phyloP scores from a whole-genome alignment of 2,797 vertebrate species.

The Argyrosomus regius region DNA sequence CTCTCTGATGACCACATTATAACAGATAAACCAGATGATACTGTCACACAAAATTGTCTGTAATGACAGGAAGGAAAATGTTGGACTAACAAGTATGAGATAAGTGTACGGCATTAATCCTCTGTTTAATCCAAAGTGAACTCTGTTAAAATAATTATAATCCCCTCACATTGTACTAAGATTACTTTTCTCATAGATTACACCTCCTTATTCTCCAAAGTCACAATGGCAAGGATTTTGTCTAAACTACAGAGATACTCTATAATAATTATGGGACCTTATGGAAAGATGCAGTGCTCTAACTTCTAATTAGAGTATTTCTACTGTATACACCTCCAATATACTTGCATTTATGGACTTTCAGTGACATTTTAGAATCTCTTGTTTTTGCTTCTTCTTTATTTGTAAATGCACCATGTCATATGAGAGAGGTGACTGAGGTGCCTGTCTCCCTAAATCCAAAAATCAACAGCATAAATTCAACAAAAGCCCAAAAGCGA shows the following conservation, averaged over 20 bases:
- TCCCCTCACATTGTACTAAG: conserved; percentile 48
- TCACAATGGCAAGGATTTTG: conserved; percentile 22
- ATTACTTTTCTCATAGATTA: conserved; percentile 56
- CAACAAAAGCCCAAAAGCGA: background rate
- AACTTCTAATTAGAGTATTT: background rate
- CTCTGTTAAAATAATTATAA: conserved; percentile 62
- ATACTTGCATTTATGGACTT: background rate
- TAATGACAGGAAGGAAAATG: conserved; percentile 58
- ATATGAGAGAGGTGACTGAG: background rate
- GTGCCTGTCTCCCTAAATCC: background rate
- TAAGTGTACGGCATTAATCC: conserved; percentile 65
- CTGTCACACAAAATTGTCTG: conserved; percentile 51
- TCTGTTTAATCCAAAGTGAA: conserved; percentile 52
- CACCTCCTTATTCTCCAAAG: conserved; percentile 34
- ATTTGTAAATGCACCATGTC: background rate
- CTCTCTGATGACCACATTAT: conserved; percentile 52
- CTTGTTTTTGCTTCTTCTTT: background rate
- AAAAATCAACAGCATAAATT: background rate
- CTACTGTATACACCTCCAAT: background rate
- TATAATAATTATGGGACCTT: background rate
- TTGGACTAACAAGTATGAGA: conserved; percentile 59
- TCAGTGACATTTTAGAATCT: background rate
- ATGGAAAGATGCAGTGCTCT: background rate
- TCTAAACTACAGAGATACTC: background rate
- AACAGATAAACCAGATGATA: conserved; percentile 56